These are phyloP conservation scores for Leucophenga montana DNA, from an alignment of 2,888 invertebrate species.

Conservation along the genomic window DNA sequence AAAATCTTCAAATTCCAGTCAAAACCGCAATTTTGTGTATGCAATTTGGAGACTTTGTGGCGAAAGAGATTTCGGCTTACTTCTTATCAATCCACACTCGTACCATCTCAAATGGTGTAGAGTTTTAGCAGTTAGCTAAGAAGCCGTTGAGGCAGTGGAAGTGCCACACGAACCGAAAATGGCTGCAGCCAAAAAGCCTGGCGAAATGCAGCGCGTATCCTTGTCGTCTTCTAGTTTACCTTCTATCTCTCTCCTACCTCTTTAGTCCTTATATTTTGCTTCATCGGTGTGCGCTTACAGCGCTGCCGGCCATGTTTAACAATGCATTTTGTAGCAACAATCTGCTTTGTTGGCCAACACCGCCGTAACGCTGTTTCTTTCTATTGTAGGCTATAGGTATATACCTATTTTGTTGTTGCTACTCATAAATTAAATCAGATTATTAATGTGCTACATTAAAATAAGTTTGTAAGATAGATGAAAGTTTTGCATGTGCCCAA, in stretches of 20 bases:
- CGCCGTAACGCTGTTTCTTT: neutral
- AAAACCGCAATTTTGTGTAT: too few species aligned
- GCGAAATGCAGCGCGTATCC: constrained; percentile 46
- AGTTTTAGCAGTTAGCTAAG: neutral
- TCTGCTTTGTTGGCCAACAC: neutral
- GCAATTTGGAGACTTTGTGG: too few species aligned
- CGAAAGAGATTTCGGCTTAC: too few species aligned
- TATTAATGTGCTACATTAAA: constrained; percentile 61
- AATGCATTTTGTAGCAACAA: neutral
- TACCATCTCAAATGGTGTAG: too few species aligned
- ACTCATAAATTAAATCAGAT: constrained; percentile 63
- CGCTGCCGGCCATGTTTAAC: neutral
- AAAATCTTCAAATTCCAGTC: too few species aligned
- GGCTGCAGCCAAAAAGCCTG: constrained; percentile 55
- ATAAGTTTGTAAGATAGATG: too few species aligned
- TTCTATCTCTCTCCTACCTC: neutral
- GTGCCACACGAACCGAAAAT: constrained; percentile 40
- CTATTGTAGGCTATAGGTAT: neutral
- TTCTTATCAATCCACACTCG: too few species aligned
- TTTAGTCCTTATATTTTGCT: neutral
- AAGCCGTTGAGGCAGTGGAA: constrained; percentile 11
- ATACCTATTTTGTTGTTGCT: constrained; percentile 18
- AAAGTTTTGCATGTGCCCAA: too few species aligned
- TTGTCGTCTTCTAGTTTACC: too few species aligned
- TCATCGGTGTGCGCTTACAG: neutral